Base-by-base conservation (phyloP, 1,140 invertebrate genomes). In the Dendrolimus punctatus region DNA sequence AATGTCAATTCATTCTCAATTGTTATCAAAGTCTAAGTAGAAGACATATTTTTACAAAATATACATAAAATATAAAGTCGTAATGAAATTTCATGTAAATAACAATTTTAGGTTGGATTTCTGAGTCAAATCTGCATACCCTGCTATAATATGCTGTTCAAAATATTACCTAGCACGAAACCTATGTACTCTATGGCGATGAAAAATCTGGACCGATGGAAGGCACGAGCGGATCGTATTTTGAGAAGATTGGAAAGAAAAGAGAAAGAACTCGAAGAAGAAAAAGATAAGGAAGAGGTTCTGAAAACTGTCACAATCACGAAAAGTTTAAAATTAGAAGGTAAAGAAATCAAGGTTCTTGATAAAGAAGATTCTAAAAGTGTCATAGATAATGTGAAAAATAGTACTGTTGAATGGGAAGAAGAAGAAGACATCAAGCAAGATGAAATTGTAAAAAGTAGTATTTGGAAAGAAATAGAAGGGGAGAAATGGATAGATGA, bases 71-170 rank as follows among this genome's bases (percentile, higher is more conserved):
- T 23, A 23, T 23, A 23, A 23, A 23, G 23, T 23, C 1, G 23
- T 23, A 23, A 23, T 23, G 23, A 23, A 23, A 23, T 23, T 23
- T 23, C 23, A 23, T 23, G 23, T 23, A 23, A 23, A 23, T 23
- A n/a, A 10, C 39, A 46, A 0, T 52, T 40, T 5, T 72, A 94
- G 92, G 93, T 95, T 39, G 93, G 93, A 3, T 95, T 96, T 75
- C 77, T 96, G 40, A 91, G 87, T 56, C 92, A 92, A 8, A 95
- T 96, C 64, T 96, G 94, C 73, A 81, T 95, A 39, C 94, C 94
- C 0, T 96, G 94, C 80, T 96, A 96, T 69, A 89, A 89, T 42
- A 77, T 95, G 36, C 80, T 96, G 23, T 79, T 89, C 38, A 74
- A 88, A 62, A 84, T 96, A 5, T 84, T 96, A 49, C 94, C 94